Base-by-base conservation (phyloP, 2,888 invertebrate genomes). In the Nyleta sp. region DNA sequence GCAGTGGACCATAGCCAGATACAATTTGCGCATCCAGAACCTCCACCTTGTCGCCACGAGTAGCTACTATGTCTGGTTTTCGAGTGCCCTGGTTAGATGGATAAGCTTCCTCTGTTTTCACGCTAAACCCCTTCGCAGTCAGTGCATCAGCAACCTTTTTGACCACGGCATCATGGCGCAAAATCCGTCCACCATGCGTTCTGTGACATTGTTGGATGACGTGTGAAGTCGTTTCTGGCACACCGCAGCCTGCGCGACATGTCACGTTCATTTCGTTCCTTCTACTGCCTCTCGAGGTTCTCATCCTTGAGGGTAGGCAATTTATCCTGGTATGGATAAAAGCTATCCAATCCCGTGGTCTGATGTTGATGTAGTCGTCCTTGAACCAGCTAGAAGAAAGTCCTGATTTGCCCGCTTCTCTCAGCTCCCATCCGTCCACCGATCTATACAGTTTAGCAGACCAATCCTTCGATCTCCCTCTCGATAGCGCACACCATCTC, bases 261-360 rank as follows among this genome's bases (percentile, higher is more conserved):
- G n/a, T n/a, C n/a, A n/a, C n/a, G 2, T 28, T 11, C 10, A 48
- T 5, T 1, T 79, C 71, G 3, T 7, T 11, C 1, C 11, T 53
- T 1, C 83, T 40, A n/a, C n/a, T n/a, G 1, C 87, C 87, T 22
- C 87, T 77, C 2, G 84, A 75, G 0, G 80, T 83, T 33, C 87
- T 59, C 0, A 85, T 72, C 17, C 82, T 68, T 1, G 85, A 82
- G 0, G 88, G 87, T 0, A 89, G 79, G 7, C 85, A 80, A 57
- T 87, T 87, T 1, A 89, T 87, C 4, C 87, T 80, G 5, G 84
- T 81, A 10, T 86, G 85, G 17, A 82, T 76, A 18, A 81, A 83
- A 48, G 87, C 84, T 31, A 87, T 74, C 70, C 65, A 90, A 62
- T 89, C 89, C 10, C 84, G 78, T 2, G 87, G 87, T 0, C 83